Percentiles rank a stretch among this genome's conserved stretches.
phyloP scores from a whole-genome alignment of 2,797 vertebrate species.

The Hippocampus kuda region DNA sequence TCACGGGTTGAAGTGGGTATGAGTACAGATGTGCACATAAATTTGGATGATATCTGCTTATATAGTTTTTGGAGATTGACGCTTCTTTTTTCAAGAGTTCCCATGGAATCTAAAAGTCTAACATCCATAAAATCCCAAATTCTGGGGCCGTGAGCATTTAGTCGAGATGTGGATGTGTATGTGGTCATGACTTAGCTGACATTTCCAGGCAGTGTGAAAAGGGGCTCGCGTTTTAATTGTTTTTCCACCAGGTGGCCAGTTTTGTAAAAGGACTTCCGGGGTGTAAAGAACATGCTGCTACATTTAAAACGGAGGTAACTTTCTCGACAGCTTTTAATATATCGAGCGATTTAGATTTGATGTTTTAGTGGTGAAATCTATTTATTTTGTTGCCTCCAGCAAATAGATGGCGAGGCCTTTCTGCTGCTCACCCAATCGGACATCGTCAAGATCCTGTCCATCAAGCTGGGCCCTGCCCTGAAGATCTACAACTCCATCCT shows the following conservation, averaged over 20 bases:
- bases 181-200: neutral
- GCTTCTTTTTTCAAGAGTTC: too few species aligned
- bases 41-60: too few species aligned
- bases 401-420: constrained; percentile 76
- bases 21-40: too few species aligned
- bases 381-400: constrained; percentile 41
- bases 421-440: constrained; percentile 73
- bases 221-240: neutral
- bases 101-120: too few species aligned
- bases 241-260: constrained; percentile 59
- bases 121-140: too few species aligned
- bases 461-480: constrained; percentile 73
- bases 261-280: constrained; percentile 73
- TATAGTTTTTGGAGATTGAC: too few species aligned
- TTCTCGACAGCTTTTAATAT: neutral
- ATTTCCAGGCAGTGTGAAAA: neutral
- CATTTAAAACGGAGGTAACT: constrained; percentile 71
- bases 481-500: constrained; percentile 79
- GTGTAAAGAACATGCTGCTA: constrained; percentile 72
- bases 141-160: neutral
- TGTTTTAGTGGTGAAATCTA: neutral
- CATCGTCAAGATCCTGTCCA: constrained; percentile 76
- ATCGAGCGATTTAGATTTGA: neutral
- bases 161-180: too few species aligned
- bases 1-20: too few species aligned